A percentile compares a stretch with the other conserved stretches of the same genome.
These are phyloP conservation scores for Formicarius rufipectus DNA, from an alignment of 2,113 vertebrate genomes.

Conservation along the genomic window DNA sequence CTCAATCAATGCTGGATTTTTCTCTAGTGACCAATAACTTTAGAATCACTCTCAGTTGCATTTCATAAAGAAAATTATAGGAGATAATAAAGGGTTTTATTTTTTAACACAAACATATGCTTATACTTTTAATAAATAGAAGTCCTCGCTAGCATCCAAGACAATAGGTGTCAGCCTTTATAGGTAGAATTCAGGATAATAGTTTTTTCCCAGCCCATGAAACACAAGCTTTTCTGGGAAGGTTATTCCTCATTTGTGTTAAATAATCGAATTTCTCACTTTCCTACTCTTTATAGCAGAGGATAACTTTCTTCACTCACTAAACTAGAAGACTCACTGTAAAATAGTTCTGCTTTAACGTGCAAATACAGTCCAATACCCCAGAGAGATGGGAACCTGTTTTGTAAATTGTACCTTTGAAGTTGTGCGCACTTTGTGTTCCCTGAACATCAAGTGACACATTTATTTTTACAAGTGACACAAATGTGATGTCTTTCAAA, in stretches of 20 bases:
- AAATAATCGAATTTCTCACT: neutral
- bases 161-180: neutral
- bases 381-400: neutral
- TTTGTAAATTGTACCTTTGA: neutral
- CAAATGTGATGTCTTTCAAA: neutral
- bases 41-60: neutral
- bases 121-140: neutral
- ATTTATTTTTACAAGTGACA: neutral
- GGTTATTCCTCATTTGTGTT: neutral
- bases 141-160: neutral
- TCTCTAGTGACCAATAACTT: neutral
- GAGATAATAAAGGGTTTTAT: neutral
- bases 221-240: neutral
- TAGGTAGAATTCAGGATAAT: neutral
- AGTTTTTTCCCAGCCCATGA: neutral
- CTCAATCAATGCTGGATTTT: neutral
- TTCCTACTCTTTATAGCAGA: neutral
- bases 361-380: neutral
- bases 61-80: neutral
- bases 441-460: neutral
- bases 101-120: neutral
- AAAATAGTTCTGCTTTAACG: neutral
- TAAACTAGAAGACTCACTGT: neutral
- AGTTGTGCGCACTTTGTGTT: neutral
- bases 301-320: neutral